Base-by-base conservation (phyloP, 2,888 invertebrate species). In the Adelphocoris suturalis region DNA sequence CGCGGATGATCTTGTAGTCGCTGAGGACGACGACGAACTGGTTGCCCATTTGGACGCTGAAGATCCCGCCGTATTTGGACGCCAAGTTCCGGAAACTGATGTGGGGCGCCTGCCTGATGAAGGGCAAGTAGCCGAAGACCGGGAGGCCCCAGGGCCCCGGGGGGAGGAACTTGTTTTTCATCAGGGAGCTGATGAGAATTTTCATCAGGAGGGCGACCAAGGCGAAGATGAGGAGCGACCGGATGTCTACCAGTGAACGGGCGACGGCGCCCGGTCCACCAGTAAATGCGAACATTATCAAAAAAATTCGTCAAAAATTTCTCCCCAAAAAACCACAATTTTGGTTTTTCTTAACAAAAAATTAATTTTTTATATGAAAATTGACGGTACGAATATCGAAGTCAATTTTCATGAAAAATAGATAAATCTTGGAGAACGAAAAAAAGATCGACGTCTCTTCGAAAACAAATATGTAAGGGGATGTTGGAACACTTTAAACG, bases 61-160 rank as follows among this genome's bases (percentile, higher is more conserved):
- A 97, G 91, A 98, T 94, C 12, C 96, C 94, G 12, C 98, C 98
- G 93, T 97, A 98, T 92, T 95, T 95, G 91, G 96, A 95, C 75
- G 97, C 96, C 92, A 98, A 94, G 92, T 96, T 95, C 92, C 96
- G 95, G 94, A 97, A 97, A 90, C 96, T 96, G 89, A 97, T 95
- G 94, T 98, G 97, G 84, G 96, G 95, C 91, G 95, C 94, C 68
- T 95, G 95, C 92, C 96, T 96, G 92, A 98, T 95, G 93, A 97
- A 97, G 3, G 97, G 96, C 91, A 98, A 94, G 93, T 96, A 97
- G 91, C 98, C 98, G 90, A 97, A 94, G 87, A 98, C 94, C 27
- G 98, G 98, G 5, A 97, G 94, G 1, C 98, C 97, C 96, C 97
- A 97, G 3, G 98, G 98, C 3, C 98, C 98, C 0, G 98, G 98